Conservation (phyloP, 2,797 vertebrate species). For the Sebastes cheni region DNA sequence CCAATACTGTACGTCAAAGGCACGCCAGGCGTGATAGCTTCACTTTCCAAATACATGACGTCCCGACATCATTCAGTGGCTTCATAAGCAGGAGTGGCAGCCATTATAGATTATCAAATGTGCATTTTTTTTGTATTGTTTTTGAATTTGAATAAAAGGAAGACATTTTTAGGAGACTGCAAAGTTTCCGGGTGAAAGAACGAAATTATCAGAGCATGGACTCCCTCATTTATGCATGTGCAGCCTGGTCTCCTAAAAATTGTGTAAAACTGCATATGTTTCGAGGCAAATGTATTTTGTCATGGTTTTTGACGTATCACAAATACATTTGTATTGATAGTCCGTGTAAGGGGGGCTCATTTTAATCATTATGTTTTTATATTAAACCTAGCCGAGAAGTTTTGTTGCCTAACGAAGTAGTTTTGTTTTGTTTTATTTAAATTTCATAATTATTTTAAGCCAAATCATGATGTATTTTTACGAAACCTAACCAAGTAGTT, state of each 20-base stretch:
- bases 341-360: too few species aligned
- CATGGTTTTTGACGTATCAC: too few species aligned
- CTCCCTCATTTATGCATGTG: not conserved
- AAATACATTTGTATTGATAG: too few species aligned
- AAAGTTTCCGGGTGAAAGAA: not conserved
- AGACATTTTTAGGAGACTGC: constrained; percentile 3
- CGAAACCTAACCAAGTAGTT: too few species aligned
- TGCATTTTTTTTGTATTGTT: constrained; percentile 5
- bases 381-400: too few species aligned
- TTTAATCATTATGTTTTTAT: too few species aligned
- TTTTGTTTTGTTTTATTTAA: too few species aligned
- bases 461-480: too few species aligned
- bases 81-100: constrained; percentile 39
- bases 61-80: constrained; percentile 37
- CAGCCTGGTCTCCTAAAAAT: not conserved
- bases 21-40: constrained; percentile 53
- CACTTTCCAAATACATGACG: constrained; percentile 36
- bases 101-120: constrained; percentile 36
- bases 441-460: too few species aligned
- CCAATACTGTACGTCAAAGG: constrained; percentile 43
- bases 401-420: too few species aligned
- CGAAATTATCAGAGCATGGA: not conserved
- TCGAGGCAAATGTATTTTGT: too few species aligned
- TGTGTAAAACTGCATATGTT: too few species aligned
- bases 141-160: constrained; percentile 5